phyloP scores from a whole-genome alignment of 1,140 invertebrate genomes.

The Rhyzopertha dominica region DNA sequence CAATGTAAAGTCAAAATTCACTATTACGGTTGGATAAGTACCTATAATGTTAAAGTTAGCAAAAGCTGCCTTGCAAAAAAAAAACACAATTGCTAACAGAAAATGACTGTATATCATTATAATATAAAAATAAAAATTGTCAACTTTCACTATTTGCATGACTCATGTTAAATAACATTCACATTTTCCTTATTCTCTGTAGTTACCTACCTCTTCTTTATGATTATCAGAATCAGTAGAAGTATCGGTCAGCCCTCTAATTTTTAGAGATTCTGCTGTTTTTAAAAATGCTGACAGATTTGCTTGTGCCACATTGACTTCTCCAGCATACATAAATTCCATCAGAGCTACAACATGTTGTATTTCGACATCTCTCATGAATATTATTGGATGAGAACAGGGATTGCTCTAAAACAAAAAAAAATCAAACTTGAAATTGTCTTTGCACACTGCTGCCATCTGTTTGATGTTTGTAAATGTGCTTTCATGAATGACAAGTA shows the following conservation, averaged over 20 bases:
- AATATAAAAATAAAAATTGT: no score
- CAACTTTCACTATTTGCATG: no score
- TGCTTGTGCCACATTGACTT: conserved; percentile 70
- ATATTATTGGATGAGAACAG: conserved; percentile 80
- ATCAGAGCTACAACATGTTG: conserved; percentile 62
- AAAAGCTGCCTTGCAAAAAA: no score
- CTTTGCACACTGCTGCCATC: no score
- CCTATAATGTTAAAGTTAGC: no score
- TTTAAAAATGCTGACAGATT: conserved; percentile 63
- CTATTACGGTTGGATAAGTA: no score
- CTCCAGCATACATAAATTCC: conserved; percentile 71
- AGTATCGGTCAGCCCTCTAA: conserved; percentile 63
- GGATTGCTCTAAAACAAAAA: conserved; percentile 69
- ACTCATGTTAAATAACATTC: not conserved
- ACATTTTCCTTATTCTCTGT: not conserved
- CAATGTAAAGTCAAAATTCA: no score
- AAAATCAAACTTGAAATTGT: conserved; percentile 26
- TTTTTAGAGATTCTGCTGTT: conserved; percentile 67
- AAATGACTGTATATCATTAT: no score
- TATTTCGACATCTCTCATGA: conserved; percentile 70
- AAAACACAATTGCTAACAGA: no score
- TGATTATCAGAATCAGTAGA: conserved; percentile 29
- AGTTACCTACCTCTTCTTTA: conserved; percentile 29
- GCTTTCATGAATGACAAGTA: no score
- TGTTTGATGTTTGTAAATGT: no score